Evolutionary conservation across 2,113 vertebrate species (phyloP), one percentile per base, ranked within the genome.

Genomic region (Brachionichthys hirsutus): DNA sequence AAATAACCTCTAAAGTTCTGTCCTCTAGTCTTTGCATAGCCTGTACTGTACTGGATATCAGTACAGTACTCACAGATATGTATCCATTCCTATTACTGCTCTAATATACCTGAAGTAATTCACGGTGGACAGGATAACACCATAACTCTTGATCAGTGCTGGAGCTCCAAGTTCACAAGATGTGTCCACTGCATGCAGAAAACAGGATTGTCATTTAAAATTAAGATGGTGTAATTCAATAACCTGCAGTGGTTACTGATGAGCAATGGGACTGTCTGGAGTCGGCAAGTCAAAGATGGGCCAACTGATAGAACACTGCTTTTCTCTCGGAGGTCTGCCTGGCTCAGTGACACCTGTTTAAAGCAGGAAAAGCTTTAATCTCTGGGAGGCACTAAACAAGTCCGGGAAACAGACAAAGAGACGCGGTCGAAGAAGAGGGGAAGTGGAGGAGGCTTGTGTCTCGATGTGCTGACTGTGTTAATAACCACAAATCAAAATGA

Each of bases 161-260:
- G 53, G 60, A 67, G 74, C 70, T 60, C 70, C 67, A 18, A 85
- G 80, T 71, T 67, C 64, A 65, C 83, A 67, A 66, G 66, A 83
- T 69, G 77, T 83, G 82, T 78, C 82, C 75, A 59, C 86, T 80
- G 83, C 81, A 87, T 85, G 85, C 88, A 86, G 80, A 88, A 91
- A 92, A 89, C 85, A 85, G 87, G 78, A 91, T 89, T 89, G 88
- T 73, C 83, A 79, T 89, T 91, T 89, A 87, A 89, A 91, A 90
- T 87, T 87, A 84, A 89, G 84, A 90, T 87, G 84, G 80, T 87
- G 88, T 91, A 92, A 92, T 92, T 90, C 80, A 90, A 91, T 93
- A 91, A 90, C 83, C 79, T 72, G 71, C 83, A 84, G 82, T 85
- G 87, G 87, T 87, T 90, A 91, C 88, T 89, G 87, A 91, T 90